Base-by-base conservation (phyloP, 1,140 invertebrate genomes). In the Drosophila novamexicana region DNA sequence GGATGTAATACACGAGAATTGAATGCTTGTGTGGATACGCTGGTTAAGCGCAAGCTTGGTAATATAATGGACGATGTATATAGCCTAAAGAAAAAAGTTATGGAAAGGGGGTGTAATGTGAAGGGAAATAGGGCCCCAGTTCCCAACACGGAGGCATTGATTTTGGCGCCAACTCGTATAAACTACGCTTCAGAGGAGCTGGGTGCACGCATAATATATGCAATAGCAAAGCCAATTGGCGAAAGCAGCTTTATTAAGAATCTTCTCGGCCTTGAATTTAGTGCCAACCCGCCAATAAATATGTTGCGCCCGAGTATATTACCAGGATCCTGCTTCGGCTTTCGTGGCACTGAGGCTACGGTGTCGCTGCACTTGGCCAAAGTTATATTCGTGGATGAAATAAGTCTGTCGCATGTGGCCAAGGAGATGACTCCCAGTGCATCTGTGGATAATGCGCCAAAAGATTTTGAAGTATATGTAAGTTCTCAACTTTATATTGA, bases 271-370 rank as follows among this genome's bases (percentile, higher is more conserved):
- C 52, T 91, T 7, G 84, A 91, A 6, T 91, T 82, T 6, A 74
- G 65, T 47, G 49, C 77, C 0, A 91, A 91, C 74, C 75, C 90
- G 6, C 90, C 90, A 0, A 58, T 91, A 7, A 83, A 90, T 52
- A 81, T 91, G 62, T 34, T 91, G 10, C 67, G 65, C 0, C 16
- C 81, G 0, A 72, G 52, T 18, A 37, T 91, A 16, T 42, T 71
- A 0, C 81, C 90, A 1, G 90, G 90, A 0, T 45, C 81, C 5
- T 91, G 90, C n/a, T 91, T 91, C 16, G 90, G 70, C 0, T 91
- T 75, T 53, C 63, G 40, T 5, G 73, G 72, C 3, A 6, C 6
- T 0, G 58, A 67, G 1, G 81, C 90, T 1, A 75, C 72, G 0
- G 71, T 89, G 6, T 57, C 49, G 0, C 9, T 91, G 9, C 72